phyloP scores from a whole-genome alignment of 2,888 invertebrate genomes.

The Cyclophora punctaria region DNA sequence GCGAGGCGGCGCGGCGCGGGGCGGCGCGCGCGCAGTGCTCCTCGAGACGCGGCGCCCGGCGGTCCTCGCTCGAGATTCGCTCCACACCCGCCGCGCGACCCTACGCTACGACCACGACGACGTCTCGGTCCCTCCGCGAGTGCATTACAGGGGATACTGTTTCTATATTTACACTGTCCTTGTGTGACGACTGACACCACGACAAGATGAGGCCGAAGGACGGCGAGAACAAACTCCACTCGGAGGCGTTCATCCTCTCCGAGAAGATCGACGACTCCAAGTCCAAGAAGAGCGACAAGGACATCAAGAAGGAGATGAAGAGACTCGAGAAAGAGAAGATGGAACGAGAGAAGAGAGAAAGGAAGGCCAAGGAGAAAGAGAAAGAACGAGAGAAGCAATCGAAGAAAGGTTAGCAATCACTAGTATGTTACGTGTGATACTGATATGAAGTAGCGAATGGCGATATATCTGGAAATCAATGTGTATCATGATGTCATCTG shows the following conservation, averaged over 20 bases:
- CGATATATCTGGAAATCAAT: neutral
- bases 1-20: conserved; percentile 22
- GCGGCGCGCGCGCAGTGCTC: conserved; percentile 19
- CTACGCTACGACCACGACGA: neutral
- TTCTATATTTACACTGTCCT: conserved; percentile 38
- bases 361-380: conserved; percentile 70
- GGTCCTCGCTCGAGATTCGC: neutral
- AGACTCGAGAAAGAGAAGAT: conserved; percentile 66
- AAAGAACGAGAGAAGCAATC: conserved; percentile 63
- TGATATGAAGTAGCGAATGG: no score
- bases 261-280: conserved; percentile 73
- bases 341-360: conserved; percentile 67
- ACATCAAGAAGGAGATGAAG: conserved; percentile 71
- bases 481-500: conserved; percentile 52
- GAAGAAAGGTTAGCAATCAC: conserved; percentile 51
- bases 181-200: conserved; percentile 27
- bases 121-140: conserved; percentile 11
- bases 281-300: conserved; percentile 64
- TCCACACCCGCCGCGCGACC: neutral
- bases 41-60: conserved; percentile 4
- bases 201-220: conserved; percentile 64
- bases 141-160: conserved; percentile 43
- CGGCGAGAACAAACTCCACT: conserved; percentile 58
- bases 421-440: no score
- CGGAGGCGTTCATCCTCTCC: conserved; percentile 73